Percentiles rank a stretch among this genome's conserved stretches.
These are phyloP conservation scores for Melospiza melodia DNA, from an alignment of 2,113 vertebrate genomes.

Conservation along the genomic window DNA sequence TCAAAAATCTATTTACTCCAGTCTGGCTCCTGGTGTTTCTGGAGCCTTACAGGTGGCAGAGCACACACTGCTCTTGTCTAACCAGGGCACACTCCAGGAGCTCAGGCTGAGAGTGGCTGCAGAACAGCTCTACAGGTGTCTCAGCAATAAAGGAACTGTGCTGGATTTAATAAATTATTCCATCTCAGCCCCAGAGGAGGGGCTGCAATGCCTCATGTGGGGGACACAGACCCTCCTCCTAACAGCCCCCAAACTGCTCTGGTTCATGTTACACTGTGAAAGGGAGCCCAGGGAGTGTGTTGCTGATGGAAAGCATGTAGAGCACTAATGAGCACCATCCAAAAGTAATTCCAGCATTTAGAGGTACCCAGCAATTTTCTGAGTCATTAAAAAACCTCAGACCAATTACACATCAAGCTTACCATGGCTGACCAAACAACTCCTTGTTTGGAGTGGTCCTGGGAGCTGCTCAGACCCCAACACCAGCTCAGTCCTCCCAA, in stretches of 20 bases:
- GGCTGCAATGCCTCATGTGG: neutral
- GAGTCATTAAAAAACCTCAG: constrained; percentile 30
- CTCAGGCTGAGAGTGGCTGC: neutral
- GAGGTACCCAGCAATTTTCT: constrained; percentile 54
- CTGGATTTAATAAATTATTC: neutral
- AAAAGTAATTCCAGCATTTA: constrained; percentile 21
- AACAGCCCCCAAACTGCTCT: neutral
- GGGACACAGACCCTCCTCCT: neutral
- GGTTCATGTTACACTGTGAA: constrained; percentile 1
- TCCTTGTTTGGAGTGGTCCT: neutral
- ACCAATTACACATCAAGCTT: constrained; percentile 9
- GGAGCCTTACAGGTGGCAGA: neutral
- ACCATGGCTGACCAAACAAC: neutral
- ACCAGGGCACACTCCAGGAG: neutral
- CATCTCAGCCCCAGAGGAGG: neutral
- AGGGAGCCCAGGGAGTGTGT: neutral
- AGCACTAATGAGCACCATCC: constrained; percentile 54
- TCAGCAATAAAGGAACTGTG: neutral
- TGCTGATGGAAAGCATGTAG: constrained; percentile 48
- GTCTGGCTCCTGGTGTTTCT: neutral
- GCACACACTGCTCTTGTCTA: neutral
- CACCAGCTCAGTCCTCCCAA: neutral
- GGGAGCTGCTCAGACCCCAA: neutral
- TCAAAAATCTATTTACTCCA: neutral
- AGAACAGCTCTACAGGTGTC: neutral